Conservation (phyloP, 1,140 invertebrate species). For the Cotesia vestalis region DNA sequence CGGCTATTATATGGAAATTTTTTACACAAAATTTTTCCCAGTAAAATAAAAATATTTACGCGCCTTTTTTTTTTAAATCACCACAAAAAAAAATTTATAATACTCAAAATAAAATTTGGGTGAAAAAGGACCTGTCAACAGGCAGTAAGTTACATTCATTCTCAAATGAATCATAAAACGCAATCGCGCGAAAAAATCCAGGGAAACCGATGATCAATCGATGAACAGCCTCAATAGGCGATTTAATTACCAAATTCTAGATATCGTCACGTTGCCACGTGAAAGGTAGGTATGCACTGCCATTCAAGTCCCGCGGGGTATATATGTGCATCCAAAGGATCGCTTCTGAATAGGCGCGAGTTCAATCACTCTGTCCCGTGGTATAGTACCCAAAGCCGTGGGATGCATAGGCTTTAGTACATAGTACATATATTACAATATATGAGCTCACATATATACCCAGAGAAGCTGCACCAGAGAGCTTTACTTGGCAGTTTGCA, state of each 20-base stretch:
- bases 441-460: background rate
- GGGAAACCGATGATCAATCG: conserved; percentile 13
- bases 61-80: too few species aligned
- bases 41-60: too few species aligned
- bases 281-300: conserved; percentile 17
- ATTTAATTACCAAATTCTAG: conserved; percentile 62
- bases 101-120: too few species aligned
- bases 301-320: conserved; percentile 51
- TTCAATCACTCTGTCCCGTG: conserved; percentile 26
- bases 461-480: background rate
- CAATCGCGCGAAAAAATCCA: background rate
- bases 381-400: background rate
- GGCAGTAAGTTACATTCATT: background rate
- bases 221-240: conserved; percentile 38
- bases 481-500: conserved; percentile 20
- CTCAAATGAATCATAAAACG: background rate
- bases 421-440: background rate
- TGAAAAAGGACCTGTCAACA: too few species aligned
- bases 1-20: too few species aligned
- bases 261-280: conserved; percentile 55
- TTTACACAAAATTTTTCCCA: too few species aligned
- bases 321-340: conserved; percentile 35
- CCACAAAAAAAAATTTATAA: too few species aligned
- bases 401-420: background rate
- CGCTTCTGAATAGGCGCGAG: conserved; percentile 24